Conservation (phyloP, 2,113 vertebrate species). For the Coptodon rendalli region DNA sequence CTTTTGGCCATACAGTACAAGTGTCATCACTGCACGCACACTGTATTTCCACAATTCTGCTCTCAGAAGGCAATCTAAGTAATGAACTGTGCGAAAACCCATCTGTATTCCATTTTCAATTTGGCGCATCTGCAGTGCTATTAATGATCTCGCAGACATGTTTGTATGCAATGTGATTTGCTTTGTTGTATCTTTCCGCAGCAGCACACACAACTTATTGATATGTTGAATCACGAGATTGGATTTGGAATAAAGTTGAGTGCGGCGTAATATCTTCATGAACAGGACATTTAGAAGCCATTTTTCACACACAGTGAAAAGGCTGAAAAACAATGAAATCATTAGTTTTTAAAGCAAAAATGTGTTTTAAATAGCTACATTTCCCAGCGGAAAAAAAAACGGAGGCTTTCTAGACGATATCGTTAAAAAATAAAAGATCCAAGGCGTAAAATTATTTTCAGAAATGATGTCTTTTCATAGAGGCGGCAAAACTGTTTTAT, state of each 20-base stretch:
- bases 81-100: conserved; percentile 57
- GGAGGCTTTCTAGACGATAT: not conserved
- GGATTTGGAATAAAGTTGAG: not conserved
- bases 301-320: not conserved
- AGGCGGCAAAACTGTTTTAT: not conserved
- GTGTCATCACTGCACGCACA: not conserved
- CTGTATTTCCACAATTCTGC: not conserved
- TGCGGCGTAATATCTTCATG: not conserved
- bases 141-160: conserved; percentile 27
- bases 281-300: conserved; percentile 10
- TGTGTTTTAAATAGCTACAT: not conserved
- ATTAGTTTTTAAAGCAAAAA: not conserved
- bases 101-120: conserved; percentile 46
- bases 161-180: conserved; percentile 4
- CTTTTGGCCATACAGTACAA: not conserved
- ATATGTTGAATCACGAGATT: not conserved
- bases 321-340: not conserved
- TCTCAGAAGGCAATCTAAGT: conserved; percentile 25
- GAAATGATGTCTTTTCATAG: not conserved
- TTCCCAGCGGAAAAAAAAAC: not conserved
- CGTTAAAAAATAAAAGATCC: not conserved
- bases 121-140: not conserved
- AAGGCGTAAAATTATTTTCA: not conserved
- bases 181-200: not conserved
- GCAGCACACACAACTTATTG: not conserved